Percentiles rank a stretch among this genome's conserved stretches.
These are phyloP conservation scores for Vimba vimba DNA, from an alignment of 2,113 vertebrate species.

Conservation along the genomic window DNA sequence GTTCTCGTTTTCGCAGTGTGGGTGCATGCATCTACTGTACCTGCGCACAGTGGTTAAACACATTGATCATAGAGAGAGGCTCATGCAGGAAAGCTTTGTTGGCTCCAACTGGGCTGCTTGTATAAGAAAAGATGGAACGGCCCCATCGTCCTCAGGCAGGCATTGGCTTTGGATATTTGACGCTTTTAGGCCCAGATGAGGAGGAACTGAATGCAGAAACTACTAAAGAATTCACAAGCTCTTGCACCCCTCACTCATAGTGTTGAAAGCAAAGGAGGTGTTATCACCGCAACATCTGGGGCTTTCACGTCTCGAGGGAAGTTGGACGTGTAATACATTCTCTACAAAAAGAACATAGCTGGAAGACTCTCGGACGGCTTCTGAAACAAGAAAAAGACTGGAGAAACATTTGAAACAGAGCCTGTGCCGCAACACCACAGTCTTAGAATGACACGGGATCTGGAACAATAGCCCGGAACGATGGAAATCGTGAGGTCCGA, in stretches of 20 bases:
- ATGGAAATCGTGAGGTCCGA: not conserved
- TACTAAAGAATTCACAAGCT: not conserved
- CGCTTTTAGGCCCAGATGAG: not conserved
- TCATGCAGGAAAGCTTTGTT: not conserved
- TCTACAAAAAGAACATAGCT: slow-evolving; percentile 12
- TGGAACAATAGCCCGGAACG: not conserved
- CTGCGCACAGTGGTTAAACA: not conserved
- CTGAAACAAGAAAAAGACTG: not conserved
- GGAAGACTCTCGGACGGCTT: slow-evolving; percentile 3
- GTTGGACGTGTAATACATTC: slow-evolving; percentile 3
- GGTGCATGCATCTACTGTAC: not conserved
- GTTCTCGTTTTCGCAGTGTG: slow-evolving; percentile 2
- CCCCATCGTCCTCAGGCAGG: slow-evolving; percentile 6
- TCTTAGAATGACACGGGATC: not conserved
- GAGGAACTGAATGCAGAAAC: not conserved
- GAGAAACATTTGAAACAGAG: not conserved
- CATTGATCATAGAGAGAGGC: not conserved
- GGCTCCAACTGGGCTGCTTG: slow-evolving; percentile 4
- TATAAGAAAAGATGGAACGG: not conserved
- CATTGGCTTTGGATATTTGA: slow-evolving; percentile 17
- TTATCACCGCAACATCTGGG: slow-evolving; percentile 14
- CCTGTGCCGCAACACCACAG: not conserved
- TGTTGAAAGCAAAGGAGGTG: slow-evolving; percentile 19
- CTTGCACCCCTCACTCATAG: not conserved
- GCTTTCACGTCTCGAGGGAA: not conserved